A percentile compares a stretch with the other conserved stretches of the same genome.
Evolutionary conservation across 2,113 vertebrate species (phyloP).

Genomic region (Aptenodytes forsteri): DNA sequence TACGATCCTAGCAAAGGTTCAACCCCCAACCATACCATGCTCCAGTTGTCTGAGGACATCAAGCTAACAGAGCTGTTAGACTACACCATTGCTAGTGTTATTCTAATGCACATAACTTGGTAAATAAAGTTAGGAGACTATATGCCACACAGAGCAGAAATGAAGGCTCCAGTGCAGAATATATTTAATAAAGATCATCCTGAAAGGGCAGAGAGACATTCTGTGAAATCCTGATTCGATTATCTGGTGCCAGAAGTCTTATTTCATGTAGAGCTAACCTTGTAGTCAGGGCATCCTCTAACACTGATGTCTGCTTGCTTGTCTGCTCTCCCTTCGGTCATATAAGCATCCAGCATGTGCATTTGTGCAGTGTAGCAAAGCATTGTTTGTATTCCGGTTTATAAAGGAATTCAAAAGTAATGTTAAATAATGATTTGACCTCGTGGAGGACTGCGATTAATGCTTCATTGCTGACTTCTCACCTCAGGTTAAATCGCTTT

Average conservation of each 20-base stretch:
- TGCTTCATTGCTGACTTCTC: not conserved
- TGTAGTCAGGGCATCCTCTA: not conserved
- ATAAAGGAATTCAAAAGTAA: not conserved
- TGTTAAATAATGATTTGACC: not conserved
- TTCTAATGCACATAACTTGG: not conserved
- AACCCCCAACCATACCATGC: not conserved
- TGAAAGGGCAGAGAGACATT: not conserved
- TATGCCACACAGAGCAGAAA: not conserved
- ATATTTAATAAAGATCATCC: not conserved
- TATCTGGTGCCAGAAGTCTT: not conserved
- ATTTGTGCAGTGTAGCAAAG: not conserved
- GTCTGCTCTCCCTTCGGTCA: not conserved
- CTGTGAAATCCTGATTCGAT: not conserved
- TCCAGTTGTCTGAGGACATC: not conserved
- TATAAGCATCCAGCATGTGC: not conserved
- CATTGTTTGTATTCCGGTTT: not conserved
- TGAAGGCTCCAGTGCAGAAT: not conserved
- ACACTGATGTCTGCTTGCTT: not conserved
- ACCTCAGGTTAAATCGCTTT: not conserved
- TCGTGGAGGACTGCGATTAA: not conserved
- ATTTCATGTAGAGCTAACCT: not conserved
- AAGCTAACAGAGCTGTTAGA: not conserved
- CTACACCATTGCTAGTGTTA: not conserved
- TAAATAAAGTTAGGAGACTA: not conserved
- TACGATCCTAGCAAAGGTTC: not conserved